Conservation (phyloP, 1,140 invertebrate species). For the Hetaerina americana region DNA sequence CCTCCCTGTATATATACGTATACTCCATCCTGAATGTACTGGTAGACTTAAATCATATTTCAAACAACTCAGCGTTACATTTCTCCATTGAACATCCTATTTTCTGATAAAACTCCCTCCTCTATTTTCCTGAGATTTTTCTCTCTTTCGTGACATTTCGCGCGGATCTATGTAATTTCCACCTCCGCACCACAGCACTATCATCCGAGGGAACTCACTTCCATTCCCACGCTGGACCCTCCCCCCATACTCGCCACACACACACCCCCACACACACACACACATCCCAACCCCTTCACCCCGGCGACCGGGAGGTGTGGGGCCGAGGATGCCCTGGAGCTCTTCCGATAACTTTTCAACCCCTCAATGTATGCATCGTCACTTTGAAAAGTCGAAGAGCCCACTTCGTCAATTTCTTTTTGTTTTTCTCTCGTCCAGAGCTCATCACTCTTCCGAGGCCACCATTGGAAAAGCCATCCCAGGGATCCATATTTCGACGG, state of each 20-base stretch:
- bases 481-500: not conserved
- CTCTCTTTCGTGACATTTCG: not conserved
- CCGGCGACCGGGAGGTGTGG: no score
- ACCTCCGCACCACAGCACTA: no score
- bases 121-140: not conserved
- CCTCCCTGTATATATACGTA: no score
- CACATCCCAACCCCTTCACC: no score
- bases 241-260: not conserved
- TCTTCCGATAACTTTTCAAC: not conserved
- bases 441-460: not conserved
- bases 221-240: no score
- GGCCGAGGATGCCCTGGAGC: not conserved
- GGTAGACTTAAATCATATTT: no score
- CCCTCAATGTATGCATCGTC: not conserved
- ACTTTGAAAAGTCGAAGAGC: not conserved
- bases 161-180: not conserved
- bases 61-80: no score
- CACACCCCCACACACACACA: no score
- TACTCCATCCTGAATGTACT: no score
- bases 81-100: no score
- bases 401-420: not conserved
- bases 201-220: no score
- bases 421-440: not conserved
- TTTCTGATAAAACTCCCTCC: no score
- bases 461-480: not conserved